Percentiles rank a stretch among this genome's conserved stretches.
These are phyloP conservation scores for Callospermophilus lateralis DNA, from an alignment of 2,113 vertebrate species.

Conservation along the genomic window DNA sequence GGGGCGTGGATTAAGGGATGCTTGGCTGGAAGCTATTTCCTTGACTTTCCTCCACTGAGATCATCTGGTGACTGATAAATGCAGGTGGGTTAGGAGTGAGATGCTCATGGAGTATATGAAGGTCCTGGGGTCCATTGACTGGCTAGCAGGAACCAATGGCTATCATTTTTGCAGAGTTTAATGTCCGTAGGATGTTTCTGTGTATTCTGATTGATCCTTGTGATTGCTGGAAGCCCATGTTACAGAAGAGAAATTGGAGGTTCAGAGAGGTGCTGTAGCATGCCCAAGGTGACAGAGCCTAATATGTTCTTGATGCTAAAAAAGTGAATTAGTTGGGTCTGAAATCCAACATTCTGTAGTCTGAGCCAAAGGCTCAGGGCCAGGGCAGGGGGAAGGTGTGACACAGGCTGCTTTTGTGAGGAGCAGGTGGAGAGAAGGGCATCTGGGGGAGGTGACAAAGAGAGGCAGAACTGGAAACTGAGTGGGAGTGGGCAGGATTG, in stretches of 20 bases:
- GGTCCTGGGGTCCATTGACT: not conserved
- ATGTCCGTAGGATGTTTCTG: not conserved
- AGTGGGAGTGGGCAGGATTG: not conserved
- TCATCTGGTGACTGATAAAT: not conserved
- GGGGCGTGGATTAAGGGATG: too few relatives aligned
- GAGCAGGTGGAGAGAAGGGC: constrained; percentile 49
- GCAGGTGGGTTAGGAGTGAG: not conserved
- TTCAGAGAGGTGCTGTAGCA: not conserved
- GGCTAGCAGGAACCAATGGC: not conserved
- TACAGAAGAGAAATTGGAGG: not conserved
- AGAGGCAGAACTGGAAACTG: not conserved
- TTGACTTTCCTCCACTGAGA: not conserved
- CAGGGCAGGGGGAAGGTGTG: not conserved
- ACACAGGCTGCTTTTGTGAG: not conserved
- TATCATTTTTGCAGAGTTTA: not conserved
- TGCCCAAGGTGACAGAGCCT: not conserved
- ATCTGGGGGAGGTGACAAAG: constrained; percentile 13
- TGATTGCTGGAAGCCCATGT: not conserved
- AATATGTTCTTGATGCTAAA: not conserved
- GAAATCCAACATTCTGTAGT: not conserved
- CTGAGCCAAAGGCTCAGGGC: constrained; percentile 23
- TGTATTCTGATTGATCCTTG: not conserved
- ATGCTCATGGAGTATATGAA: not conserved
- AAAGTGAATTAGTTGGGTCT: not conserved
- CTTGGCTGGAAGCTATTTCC: not conserved